Conservation (phyloP, 1,140 invertebrate species). For the Lasioglossum baleicum region DNA sequence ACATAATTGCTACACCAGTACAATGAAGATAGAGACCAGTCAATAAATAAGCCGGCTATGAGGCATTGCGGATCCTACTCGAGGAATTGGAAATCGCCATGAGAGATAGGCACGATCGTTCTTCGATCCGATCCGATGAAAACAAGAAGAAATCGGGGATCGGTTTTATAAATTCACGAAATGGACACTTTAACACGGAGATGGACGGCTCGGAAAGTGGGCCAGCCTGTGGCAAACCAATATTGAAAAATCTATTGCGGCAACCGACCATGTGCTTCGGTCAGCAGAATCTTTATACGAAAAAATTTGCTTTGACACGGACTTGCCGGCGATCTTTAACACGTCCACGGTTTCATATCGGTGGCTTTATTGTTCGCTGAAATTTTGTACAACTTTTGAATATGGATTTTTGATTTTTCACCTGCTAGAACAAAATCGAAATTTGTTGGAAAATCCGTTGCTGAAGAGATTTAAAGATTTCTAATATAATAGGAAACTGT, state of each 20-base stretch:
- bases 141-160: neutral
- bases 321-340: neutral
- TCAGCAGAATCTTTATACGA: neutral
- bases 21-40: too few relatives aligned
- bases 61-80: constrained; percentile 7
- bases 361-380: too few relatives aligned
- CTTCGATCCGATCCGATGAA: neutral
- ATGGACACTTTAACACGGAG: neutral
- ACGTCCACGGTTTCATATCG: too few relatives aligned
- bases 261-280: neutral
- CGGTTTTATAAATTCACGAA: constrained; percentile 21
- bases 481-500: too few relatives aligned
- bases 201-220: neutral
- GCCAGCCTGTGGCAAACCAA: neutral
- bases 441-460: too few relatives aligned
- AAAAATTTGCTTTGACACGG: neutral
- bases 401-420: too few relatives aligned
- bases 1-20: constrained; percentile 6
- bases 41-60: constrained; percentile 16
- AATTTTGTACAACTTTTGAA: too few relatives aligned
- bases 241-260: constrained; percentile 6
- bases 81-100: constrained; percentile 26
- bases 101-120: neutral
- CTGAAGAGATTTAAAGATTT: too few relatives aligned
- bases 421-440: too few relatives aligned